Evolutionary conservation across 2,113 vertebrate genomes (phyloP), one percentile per base, ranked within the genome.

Genomic region (Peucedramus taeniatus): DNA sequence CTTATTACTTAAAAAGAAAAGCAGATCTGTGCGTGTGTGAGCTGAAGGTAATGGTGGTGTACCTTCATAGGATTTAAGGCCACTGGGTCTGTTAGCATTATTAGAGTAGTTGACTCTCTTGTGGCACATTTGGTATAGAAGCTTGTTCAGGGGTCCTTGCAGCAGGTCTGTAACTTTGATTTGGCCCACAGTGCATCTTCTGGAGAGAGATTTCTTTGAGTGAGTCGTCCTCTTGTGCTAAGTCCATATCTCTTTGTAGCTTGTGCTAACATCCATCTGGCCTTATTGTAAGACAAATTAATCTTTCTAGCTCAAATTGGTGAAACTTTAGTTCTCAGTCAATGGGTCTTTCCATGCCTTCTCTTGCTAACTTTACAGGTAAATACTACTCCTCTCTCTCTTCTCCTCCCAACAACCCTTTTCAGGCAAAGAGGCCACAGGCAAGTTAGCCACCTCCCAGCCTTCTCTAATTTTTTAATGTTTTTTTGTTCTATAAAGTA

Each of bases 101-200:
- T 7, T n/a, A n/a, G n/a, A n/a, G 11, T n/a, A 33, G 21, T 22
- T 59, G 12, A 42, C 60, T 49, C 15, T 80, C 26, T 57, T 35
- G 23, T 44, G 33, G 10, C 51, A 35, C 0, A 0, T 74, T 8
- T 3, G 15, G 35, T 4, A 4, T 59, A 71, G 31, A 68, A 71
- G 40, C 28, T 51, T 70, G 9, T 33, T 69, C 37, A 42, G 15
- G 18, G 7, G 6, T 69, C 51, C 33, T 81, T 83, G 45, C 33
- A 86, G 22, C 23, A 77, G 63, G 19, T 68, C 49, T 83, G 15
- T 56, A 75, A 61, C 42, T 51, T 81, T 50, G 30, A 9, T 74
- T 74, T 94, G 70, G 63, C 30, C 40, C 57, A 33, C 47, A 39
- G 15, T 56, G 22, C 30, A 17, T 70, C 47, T 86, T 72, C 28